These are phyloP conservation scores for Melangyna quadrimaculata DNA, from an alignment of 2,888 invertebrate genomes.

Conservation along the genomic window DNA sequence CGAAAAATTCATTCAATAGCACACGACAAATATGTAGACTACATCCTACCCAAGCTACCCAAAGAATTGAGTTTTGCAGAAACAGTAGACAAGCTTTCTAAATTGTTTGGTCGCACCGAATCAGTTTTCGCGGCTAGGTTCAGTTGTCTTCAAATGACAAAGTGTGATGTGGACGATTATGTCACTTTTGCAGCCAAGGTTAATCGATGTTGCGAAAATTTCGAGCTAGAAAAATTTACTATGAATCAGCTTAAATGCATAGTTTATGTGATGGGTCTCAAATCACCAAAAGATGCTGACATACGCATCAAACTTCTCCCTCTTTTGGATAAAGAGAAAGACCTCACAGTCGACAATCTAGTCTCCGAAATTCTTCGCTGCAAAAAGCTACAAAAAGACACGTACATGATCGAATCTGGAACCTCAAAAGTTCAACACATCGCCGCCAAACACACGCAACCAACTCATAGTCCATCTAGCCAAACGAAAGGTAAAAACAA, in stretches of 20 bases:
- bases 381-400: too few relatives aligned
- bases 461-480: not conserved
- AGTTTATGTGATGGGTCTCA: slow-evolving; percentile 10
- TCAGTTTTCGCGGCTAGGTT: slow-evolving; percentile 7
- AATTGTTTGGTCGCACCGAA: not conserved
- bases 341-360: too few relatives aligned
- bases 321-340: too few relatives aligned
- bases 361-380: too few relatives aligned
- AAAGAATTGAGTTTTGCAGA: not conserved
- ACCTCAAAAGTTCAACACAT: too few relatives aligned
- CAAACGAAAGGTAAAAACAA: not conserved
- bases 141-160: slow-evolving; percentile 26
- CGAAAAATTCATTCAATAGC: too few relatives aligned
- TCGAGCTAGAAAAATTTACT: slow-evolving; percentile 33
- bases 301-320: too few relatives aligned
- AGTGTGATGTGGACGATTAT: slow-evolving; percentile 16
- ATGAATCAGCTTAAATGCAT: slow-evolving; percentile 33
- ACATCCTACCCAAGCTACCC: not conserved
- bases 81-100: not conserved
- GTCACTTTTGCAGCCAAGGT: too few relatives aligned
- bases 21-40: not conserved
- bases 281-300: too few relatives aligned
- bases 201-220: slow-evolving; percentile 41
- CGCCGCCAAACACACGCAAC: too few relatives aligned
- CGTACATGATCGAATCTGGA: too few relatives aligned